These are phyloP conservation scores for Sialis lutaria DNA, from an alignment of 2,888 invertebrate genomes.

Conservation along the genomic window DNA sequence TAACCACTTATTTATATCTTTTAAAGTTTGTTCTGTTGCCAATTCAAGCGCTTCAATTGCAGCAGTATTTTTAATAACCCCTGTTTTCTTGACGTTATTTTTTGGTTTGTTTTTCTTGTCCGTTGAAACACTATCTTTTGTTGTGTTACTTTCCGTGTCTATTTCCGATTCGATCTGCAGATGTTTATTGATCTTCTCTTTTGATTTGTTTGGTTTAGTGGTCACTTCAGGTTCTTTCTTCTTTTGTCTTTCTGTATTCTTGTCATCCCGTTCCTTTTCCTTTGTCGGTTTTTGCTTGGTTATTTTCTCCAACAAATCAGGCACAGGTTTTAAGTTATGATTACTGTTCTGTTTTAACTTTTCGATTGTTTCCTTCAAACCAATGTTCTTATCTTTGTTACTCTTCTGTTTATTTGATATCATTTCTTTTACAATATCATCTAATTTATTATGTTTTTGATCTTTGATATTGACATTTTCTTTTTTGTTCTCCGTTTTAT, in stretches of 20 bases:
- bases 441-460: background rate
- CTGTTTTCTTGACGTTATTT: conserved; percentile 19
- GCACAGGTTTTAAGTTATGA: conserved; percentile 27
- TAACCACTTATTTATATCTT: conserved; percentile 80
- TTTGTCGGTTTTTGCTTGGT: conserved; percentile 12
- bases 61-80: conserved; percentile 21
- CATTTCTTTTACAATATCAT: conserved; percentile 2
- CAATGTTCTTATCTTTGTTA: conserved; percentile 33
- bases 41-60: conserved; percentile 48
- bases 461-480: background rate
- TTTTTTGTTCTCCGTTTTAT: background rate
- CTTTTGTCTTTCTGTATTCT: conserved; percentile 13
- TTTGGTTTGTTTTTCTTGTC: conserved; percentile 11
- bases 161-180: conserved; percentile 12
- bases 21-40: conserved; percentile 58
- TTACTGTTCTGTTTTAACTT: conserved; percentile 45
- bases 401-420: background rate
- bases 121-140: conserved; percentile 16
- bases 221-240: conserved; percentile 17
- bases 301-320: conserved; percentile 23
- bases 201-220: conserved; percentile 15
- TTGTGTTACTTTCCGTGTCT: conserved; percentile 18
- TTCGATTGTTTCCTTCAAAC: conserved; percentile 31
- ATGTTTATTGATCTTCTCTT: conserved; percentile 10
- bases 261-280: conserved; percentile 12